Evolutionary conservation across 1,140 invertebrate species (phyloP), one percentile per base, ranked within the genome.

Genomic region (Bombus ignitus): DNA sequence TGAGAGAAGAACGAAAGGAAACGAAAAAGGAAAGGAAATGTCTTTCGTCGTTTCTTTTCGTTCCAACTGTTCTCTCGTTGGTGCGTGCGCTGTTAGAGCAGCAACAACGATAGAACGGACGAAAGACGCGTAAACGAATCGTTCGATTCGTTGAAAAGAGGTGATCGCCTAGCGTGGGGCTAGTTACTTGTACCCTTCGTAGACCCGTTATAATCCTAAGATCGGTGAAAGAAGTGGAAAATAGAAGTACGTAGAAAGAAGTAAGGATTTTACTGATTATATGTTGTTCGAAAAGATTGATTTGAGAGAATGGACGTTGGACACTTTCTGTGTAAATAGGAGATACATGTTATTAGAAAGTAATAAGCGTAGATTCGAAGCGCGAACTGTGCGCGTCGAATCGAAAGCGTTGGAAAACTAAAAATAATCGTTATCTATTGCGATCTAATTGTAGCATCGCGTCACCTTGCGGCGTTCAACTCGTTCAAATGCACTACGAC

Each of bases 201-300:
- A 5, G 13, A 47, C 0, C 3, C 0, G 13, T 15, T 44, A 15
- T 44, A 44, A 44, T 0, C 0, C 2, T 37, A 37, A 37, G 35
- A 37, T 35, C 35, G 35, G 35, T 2, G 35, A 35, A 35, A 35
- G 35, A 2, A 35, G 35, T 35, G 35, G 35, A 2, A 35, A 35
- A 35, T 35, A 2, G 35, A 2, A 35, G 2, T 35, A 35, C 47
- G 1, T 53, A 2, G 5, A 53, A 22, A 0, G 5, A 22, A 2
- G 0, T 4, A 2, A 8, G 18, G 5, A 18, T 6, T 18, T 18
- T 5, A 6, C 0, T 0, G 13, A 47, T 6, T 15, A 0, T 5
- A 5, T 6, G 44, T 5, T 6, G 47, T 18, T 47, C 0, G 47
- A 6, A 18, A 53, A 6, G 47, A 53, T 18, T 0, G 18, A 0